Conservation (phyloP, 2,888 invertebrate genomes). For the Pardosa pseudoannulata region DNA sequence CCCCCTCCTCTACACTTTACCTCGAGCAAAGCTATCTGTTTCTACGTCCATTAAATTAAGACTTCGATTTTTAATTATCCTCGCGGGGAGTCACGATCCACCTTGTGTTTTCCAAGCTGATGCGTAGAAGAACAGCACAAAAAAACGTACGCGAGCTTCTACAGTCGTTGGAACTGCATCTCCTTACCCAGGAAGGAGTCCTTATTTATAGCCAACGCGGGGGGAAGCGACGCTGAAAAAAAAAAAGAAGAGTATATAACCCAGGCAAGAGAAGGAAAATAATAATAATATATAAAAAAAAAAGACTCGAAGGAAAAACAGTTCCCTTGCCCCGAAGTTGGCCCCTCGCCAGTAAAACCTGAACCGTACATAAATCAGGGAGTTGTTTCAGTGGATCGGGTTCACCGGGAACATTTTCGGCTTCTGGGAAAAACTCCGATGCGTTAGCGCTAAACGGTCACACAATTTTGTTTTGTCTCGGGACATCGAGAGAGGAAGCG, state of each 20-base stretch:
- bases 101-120: not conserved
- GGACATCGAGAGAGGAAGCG: no score
- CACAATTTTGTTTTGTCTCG: not conserved
- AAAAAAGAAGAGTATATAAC: conserved; percentile 21
- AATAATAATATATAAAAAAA: not conserved
- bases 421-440: conserved; percentile 15
- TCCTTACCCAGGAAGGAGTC: conserved; percentile 31
- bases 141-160: not conserved
- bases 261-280: not conserved
- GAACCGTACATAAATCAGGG: conserved; percentile 62
- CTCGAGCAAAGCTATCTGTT: not conserved
- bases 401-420: conserved; percentile 48
- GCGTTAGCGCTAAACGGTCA: not conserved
- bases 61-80: not conserved
- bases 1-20: no score
- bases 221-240: conserved; percentile 25
- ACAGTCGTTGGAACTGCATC: not conserved
- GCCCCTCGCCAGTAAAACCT: conserved; percentile 66
- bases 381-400: conserved; percentile 35
- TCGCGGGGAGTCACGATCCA: not conserved
- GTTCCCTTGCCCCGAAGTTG: conserved; percentile 36
- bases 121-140: not conserved
- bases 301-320: conserved; percentile 17
- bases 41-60: not conserved
- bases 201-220: conserved; percentile 59